Conservation (phyloP, 2,888 invertebrate genomes). For the Automeris io region DNA sequence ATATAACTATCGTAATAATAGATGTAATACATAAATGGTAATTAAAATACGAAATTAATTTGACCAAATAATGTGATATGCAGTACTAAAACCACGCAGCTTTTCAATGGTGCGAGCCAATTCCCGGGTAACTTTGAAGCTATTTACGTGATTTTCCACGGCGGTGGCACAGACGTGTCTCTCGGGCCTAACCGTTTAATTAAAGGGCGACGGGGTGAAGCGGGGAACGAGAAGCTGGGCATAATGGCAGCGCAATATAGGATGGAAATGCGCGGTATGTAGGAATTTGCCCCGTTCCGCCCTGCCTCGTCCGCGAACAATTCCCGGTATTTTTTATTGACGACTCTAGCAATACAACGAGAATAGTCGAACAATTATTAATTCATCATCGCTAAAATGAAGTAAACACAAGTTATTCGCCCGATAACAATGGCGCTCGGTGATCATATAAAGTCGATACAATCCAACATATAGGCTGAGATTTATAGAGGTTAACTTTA, state of each 20-base stretch:
- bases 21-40: no score
- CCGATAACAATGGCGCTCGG: no score
- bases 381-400: conserved; percentile 18
- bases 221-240: conserved; percentile 57
- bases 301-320: conserved; percentile 69
- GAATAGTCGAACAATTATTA: conserved; percentile 32
- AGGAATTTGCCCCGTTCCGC: conserved; percentile 74
- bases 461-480: no score
- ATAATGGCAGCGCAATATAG: conserved; percentile 77
- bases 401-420: no score
- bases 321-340: conserved; percentile 76
- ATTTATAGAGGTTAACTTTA: no score
- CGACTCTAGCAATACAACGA: conserved; percentile 65
- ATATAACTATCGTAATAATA: no score
- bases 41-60: no score
- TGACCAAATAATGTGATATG: background rate
- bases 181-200: conserved; percentile 75
- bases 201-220: conserved; percentile 69
- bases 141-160: conserved; percentile 72
- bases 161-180: conserved; percentile 67
- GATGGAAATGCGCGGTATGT: conserved; percentile 77
- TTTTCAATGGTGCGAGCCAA: conserved; percentile 18
- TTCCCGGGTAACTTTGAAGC: conserved; percentile 41
- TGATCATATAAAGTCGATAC: no score
- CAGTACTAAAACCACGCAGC: conserved; percentile 23